These are phyloP conservation scores for Drosophila aff. DNA, from an alignment of 1,140 invertebrate species.

Conservation along the genomic window DNA sequence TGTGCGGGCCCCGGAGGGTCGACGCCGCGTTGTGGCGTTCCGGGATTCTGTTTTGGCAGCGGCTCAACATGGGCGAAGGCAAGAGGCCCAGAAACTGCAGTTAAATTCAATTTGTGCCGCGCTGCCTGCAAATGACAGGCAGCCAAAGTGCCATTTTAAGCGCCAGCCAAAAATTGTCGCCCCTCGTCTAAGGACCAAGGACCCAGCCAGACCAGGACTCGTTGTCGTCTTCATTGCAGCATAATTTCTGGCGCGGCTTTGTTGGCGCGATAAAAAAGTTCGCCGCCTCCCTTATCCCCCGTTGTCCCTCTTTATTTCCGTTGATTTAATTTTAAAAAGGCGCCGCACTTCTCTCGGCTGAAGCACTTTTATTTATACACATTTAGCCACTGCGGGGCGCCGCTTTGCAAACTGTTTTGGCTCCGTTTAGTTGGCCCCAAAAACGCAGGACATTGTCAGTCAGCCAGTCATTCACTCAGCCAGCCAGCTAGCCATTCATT, in stretches of 20 bases:
- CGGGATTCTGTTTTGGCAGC: constrained; percentile 59
- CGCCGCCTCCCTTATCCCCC: constrained; percentile 24
- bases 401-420: constrained; percentile 73
- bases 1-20: constrained; percentile 54
- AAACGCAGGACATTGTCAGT: constrained; percentile 64
- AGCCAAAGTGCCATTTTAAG: constrained; percentile 80
- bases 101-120: constrained; percentile 82
- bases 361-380: constrained; percentile 79
- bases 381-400: constrained; percentile 57
- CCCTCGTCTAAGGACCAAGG: constrained; percentile 31
- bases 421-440: constrained; percentile 71
- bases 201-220: constrained; percentile 28
- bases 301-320: constrained; percentile 64
- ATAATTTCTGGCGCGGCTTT: constrained; percentile 74
- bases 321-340: constrained; percentile 83
- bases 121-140: constrained; percentile 78
- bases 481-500: constrained; percentile 24
- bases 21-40: constrained; percentile 8
- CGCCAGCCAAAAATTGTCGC: constrained; percentile 79
- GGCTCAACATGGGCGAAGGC: constrained; percentile 54
- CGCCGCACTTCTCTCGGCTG: constrained; percentile 61
- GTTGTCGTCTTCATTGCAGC: constrained; percentile 74
- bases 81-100: constrained; percentile 67
- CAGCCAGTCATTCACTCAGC: constrained; percentile 34
- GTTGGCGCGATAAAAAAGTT: constrained; percentile 79